Conservation (phyloP, 1,140 invertebrate genomes). For the Ceratina japonica region DNA sequence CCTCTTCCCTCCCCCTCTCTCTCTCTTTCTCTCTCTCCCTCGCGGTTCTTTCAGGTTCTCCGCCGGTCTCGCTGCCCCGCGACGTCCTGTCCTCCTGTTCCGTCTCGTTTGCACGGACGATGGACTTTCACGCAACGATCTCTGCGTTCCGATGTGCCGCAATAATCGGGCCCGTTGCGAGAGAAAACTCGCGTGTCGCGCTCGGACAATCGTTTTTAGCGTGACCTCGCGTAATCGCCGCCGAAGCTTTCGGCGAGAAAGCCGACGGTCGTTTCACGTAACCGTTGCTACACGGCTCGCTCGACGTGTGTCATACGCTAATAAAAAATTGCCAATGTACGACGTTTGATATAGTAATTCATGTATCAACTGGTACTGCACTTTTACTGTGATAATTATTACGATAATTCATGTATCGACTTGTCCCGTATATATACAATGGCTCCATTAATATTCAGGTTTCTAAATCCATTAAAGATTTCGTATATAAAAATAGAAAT, state of each 20-base stretch:
- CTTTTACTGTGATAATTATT: no score
- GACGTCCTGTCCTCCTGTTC: constrained; percentile 9
- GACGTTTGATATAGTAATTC: background rate
- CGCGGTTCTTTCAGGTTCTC: no score
- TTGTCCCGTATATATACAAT: no score
- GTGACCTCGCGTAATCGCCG: constrained; percentile 23
- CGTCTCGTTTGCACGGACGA: constrained; percentile 32
- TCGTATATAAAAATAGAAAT: no score
- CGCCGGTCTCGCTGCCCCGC: background rate
- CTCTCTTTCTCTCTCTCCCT: constrained; percentile 43
- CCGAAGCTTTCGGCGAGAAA: constrained; percentile 53
- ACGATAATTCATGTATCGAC: no score
- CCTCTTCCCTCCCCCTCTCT: constrained; percentile 28
- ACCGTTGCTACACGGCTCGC: constrained; percentile 6
- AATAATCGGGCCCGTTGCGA: constrained; percentile 68
- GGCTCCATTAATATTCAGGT: no score
- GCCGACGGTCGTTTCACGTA: constrained; percentile 44
- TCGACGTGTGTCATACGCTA: background rate
- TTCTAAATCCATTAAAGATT: no score
- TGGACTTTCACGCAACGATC: constrained; percentile 70
- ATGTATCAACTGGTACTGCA: no score
- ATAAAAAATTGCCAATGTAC: background rate
- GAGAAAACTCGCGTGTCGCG: constrained; percentile 58
- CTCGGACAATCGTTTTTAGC: constrained; percentile 37
- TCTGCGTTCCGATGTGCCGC: constrained; percentile 64